Evolutionary conservation across 2,113 vertebrate genomes (phyloP).

Genomic region (Morphnarchus princeps): DNA sequence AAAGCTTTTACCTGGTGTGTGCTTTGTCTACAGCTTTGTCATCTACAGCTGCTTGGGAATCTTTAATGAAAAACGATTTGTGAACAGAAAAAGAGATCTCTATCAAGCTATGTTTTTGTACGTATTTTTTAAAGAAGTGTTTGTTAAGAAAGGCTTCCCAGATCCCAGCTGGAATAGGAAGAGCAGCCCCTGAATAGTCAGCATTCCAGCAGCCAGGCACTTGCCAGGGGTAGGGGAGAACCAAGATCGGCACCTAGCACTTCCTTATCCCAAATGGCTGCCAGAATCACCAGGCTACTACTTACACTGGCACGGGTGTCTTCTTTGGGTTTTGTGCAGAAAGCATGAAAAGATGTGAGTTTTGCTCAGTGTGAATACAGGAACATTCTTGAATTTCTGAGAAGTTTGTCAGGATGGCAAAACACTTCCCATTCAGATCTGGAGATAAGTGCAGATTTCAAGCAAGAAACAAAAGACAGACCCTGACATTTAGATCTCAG

Average conservation of each 20-base stretch:
- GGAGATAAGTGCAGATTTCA: conserved; percentile 35
- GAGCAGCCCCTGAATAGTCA: not conserved
- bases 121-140: not conserved
- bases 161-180: not conserved
- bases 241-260: not conserved
- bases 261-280: not conserved
- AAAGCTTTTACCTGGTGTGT: not conserved
- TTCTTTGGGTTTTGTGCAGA: not conserved
- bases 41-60: not conserved
- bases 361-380: not conserved
- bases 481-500: conserved; percentile 23
- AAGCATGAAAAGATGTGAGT: not conserved
- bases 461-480: conserved; percentile 46
- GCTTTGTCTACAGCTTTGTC: not conserved
- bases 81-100: not conserved
- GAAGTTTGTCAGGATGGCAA: conserved; percentile 25
- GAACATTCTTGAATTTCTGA: not conserved
- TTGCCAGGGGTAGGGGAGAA: not conserved
- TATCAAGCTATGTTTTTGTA: accelerated
- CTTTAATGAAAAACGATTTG: not conserved
- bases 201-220: not conserved
- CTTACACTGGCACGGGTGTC: not conserved
- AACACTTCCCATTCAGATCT: conserved; percentile 36
- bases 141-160: not conserved
- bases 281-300: not conserved